Evolutionary conservation across 2,113 vertebrate genomes (phyloP), one percentile per base, ranked within the genome.

Genomic region (Lophotis ruficrista): DNA sequence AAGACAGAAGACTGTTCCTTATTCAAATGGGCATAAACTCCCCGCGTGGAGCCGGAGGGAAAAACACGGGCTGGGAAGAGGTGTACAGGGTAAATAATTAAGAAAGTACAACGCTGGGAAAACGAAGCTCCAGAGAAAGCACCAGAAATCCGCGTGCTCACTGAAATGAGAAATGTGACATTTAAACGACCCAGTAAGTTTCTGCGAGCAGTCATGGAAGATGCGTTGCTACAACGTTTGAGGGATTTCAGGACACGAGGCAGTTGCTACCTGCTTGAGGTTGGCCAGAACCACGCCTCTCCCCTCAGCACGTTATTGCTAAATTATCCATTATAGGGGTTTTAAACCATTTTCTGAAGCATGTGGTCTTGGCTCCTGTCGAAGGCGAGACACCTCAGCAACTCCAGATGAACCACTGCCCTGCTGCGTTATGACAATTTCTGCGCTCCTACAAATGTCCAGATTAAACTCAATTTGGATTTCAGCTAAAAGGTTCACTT

Each of bases 281-380:
- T 1, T 87, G 88, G 61, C 66, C 92, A 89, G 76, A 94, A 76
- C n/a, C 28, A 28, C 28, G 17, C 4, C 18, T 21, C 33, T 1
- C 0, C 2, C 2, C 21, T 20, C 0, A 0, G 5, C 21, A 56
- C 12, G 20, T 78, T 81, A 66, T 16, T 86, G 78, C 38, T 54
- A 68, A 89, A 75, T 61, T 93, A 54, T 45, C 76, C 54, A 30
- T 81, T 87, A 71, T 0, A 81, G 43, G 30, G 33, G 14, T 25
- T 89, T 95, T 30, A 82, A 82, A 69, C 23, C 57, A 73, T 85
- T 90, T 91, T 80, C 88, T 92, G 91, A 83, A 95, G 85, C 86
- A 93, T 84, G 90, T 94, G 53, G 53, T 87, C 75, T 81, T 83
- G 80, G 87, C 85, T 90, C 12, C 45, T 81, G 48, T 95, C 84